Evolutionary conservation across 2,113 vertebrate species (phyloP).

Genomic region (Rhabdomys dilectus): DNA sequence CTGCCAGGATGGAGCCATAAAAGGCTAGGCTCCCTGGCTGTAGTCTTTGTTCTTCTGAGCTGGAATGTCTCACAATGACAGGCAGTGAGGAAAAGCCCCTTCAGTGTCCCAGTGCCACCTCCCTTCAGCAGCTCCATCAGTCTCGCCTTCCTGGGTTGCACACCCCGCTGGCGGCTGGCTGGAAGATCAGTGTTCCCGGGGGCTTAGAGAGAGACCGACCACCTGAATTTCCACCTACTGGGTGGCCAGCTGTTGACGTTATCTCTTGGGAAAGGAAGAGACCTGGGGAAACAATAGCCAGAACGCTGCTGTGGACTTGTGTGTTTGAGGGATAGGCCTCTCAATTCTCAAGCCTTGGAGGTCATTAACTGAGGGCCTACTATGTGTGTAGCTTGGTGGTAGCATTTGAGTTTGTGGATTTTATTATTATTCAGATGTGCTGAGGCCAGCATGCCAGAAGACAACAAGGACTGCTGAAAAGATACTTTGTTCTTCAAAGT

Average conservation of each 20-base stretch:
- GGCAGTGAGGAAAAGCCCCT: conserved; percentile 73
- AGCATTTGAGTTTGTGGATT: neutral
- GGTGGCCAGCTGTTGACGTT: neutral
- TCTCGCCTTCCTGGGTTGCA: conserved; percentile 29
- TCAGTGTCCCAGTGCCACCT: conserved; percentile 62
- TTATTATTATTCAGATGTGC: neutral
- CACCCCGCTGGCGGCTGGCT: neutral
- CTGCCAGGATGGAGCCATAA: conserved; percentile 66
- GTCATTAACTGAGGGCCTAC: neutral
- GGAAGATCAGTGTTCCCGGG: neutral
- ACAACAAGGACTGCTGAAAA: neutral
- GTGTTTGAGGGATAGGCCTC: neutral
- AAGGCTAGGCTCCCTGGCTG: conserved; percentile 65
- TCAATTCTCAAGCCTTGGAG: neutral
- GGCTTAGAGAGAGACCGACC: neutral
- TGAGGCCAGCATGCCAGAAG: neutral
- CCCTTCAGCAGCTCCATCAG: neutral
- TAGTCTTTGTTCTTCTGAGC: conserved; percentile 68
- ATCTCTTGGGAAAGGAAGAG: conserved; percentile 3
- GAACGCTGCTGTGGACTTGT: neutral
- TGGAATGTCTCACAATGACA: conserved; percentile 78
- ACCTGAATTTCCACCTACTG: accelerated
- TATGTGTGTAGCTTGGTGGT: neutral
- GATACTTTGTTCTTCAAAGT: neutral
- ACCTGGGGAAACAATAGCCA: neutral